These are phyloP conservation scores for Acanthurus leucopareius DNA, from an alignment of 2,797 vertebrate genomes.

Conservation along the genomic window DNA sequence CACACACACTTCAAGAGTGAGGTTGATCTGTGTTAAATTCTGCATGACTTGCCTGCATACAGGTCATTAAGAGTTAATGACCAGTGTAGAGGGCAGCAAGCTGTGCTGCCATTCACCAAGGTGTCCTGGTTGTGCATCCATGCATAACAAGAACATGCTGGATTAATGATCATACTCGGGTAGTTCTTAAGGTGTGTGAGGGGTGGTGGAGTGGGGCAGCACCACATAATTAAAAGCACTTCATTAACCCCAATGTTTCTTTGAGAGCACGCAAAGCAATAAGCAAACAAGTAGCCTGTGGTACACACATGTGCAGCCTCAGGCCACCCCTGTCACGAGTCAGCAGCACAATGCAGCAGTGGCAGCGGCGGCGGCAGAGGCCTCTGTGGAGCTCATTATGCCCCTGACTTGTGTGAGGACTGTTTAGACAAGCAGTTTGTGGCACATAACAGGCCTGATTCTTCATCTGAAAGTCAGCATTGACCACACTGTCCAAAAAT, in stretches of 20 bases:
- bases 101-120: constrained; percentile 61
- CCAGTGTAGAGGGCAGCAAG: constrained; percentile 46
- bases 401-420: constrained; percentile 45
- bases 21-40: constrained; percentile 45
- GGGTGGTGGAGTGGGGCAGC: background rate
- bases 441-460: constrained; percentile 68
- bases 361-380: constrained; percentile 7
- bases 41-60: constrained; percentile 43
- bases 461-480: constrained; percentile 58
- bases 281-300: constrained; percentile 25
- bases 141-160: constrained; percentile 70
- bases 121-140: constrained; percentile 59
- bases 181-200: constrained; percentile 60
- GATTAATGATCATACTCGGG: constrained; percentile 61
- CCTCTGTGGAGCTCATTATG: constrained; percentile 71
- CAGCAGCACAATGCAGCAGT: constrained; percentile 16
- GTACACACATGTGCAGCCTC: constrained; percentile 32
- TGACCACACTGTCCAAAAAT: constrained; percentile 46
- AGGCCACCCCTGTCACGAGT: constrained; percentile 52
- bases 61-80: constrained; percentile 76
- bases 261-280: constrained; percentile 32
- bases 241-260: constrained; percentile 65
- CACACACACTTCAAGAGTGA: constrained; percentile 31
- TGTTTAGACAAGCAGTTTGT: constrained; percentile 76
- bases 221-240: constrained; percentile 64